Percentiles rank a stretch among this genome's conserved stretches.
These are phyloP conservation scores for Oncorhynchus mykiss DNA, from an alignment of 2,113 vertebrate genomes.

Conservation along the genomic window DNA sequence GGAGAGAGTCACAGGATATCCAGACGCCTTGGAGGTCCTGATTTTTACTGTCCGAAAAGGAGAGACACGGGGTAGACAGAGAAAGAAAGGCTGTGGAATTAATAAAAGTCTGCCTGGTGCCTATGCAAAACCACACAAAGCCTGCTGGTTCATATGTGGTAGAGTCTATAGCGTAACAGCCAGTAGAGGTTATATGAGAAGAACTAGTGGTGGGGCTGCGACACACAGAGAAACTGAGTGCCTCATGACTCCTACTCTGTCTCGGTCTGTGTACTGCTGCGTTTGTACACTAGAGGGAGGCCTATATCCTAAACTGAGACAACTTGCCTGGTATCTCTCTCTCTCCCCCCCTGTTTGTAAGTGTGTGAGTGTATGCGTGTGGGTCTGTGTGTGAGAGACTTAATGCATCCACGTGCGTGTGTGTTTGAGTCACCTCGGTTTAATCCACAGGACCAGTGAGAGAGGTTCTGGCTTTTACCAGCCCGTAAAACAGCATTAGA, in stretches of 20 bases:
- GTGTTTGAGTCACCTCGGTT: constrained; percentile 2
- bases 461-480: constrained; percentile 4
- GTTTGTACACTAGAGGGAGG: constrained; percentile 54
- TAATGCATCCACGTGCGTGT: too few relatives aligned
- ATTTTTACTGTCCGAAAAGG: constrained; percentile 47
- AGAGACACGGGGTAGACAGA: not conserved
- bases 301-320: constrained; percentile 20
- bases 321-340: constrained; percentile 15
- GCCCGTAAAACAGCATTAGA: not conserved
- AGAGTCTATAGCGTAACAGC: not conserved
- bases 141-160: constrained; percentile 1
- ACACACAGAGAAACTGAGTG: not conserved
- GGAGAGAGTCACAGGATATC: constrained; percentile 36
- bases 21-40: constrained; percentile 58
- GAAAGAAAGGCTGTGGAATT: constrained; percentile 46
- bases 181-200: constrained; percentile 2
- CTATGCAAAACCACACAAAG: not conserved
- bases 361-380: not conserved
- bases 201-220: not conserved
- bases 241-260: not conserved
- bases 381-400: not conserved
- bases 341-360: too few relatives aligned
- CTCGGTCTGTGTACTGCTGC: constrained; percentile 22
- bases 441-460: constrained; percentile 6
- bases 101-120: constrained; percentile 20